These are phyloP conservation scores for Odocoileus virginianus DNA, from an alignment of 2,113 vertebrate species.

Conservation along the genomic window DNA sequence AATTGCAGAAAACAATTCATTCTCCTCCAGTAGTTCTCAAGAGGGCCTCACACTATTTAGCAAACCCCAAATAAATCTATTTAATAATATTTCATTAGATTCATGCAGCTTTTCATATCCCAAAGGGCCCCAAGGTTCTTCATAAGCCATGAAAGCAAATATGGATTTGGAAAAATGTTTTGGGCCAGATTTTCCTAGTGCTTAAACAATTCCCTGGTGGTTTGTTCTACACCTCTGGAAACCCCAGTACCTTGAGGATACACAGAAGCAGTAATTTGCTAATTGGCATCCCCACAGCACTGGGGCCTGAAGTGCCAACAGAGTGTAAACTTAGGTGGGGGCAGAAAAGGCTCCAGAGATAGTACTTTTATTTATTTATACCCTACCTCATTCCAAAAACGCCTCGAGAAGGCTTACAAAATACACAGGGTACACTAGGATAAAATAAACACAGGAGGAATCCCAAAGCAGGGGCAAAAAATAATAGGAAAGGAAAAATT, in stretches of 20 bases:
- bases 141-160: constrained; percentile 55
- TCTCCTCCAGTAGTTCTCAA: constrained; percentile 33
- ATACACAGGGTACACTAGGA: not conserved
- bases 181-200: constrained; percentile 36
- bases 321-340: not conserved
- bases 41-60: constrained; percentile 42
- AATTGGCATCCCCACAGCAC: not conserved
- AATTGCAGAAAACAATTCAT: constrained; percentile 53
- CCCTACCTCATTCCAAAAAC: not conserved
- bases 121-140: constrained; percentile 53
- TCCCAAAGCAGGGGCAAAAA: not conserved
- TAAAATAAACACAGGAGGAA: not conserved
- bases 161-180: constrained; percentile 52
- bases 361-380: constrained; percentile 6
- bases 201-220: constrained; percentile 41
- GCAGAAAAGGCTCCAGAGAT: not conserved
- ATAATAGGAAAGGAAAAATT: not conserved
- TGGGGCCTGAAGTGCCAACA: not conserved
- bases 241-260: constrained; percentile 51
- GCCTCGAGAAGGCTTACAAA: not conserved
- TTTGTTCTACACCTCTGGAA: constrained; percentile 37
- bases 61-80: constrained; percentile 56
- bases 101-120: constrained; percentile 49
- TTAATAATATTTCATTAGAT: constrained; percentile 65
- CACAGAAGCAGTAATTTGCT: constrained; percentile 35